Base-by-base conservation (phyloP, 2,113 vertebrate genomes). In the Vombatus ursinus region DNA sequence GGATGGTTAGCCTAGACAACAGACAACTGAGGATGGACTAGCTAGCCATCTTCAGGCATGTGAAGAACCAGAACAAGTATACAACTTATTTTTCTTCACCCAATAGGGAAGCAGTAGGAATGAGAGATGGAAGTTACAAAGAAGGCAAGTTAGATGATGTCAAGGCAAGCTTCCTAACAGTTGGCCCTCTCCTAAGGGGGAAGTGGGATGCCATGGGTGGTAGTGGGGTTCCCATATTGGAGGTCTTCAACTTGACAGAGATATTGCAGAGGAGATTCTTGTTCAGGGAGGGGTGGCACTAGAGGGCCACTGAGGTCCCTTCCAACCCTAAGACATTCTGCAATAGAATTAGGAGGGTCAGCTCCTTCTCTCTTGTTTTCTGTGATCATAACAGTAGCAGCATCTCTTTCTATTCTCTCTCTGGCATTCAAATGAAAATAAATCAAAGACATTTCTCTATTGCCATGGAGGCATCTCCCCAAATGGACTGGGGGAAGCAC, bases 401-500 rank as follows among this genome's bases (percentile, higher is more conserved):
- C 25, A 8, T 25, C 25, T 54, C n/a, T 23, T 90, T 90, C 89
- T 44, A 19, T 89, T 47, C 24, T 89, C 25, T 90, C 47, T 90
- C 44, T 44, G 89, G 47, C 19, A 47, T 90, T 90, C 57, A 61
- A 57, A 57, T 57, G 54, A 57, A 61, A 8, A 61, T 7, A 37
- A 14, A 16, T 77, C 12, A 77, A n/a, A 77, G 14, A 16, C 7
- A n/a, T 77, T 77, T 77, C 37, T 77, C 37, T 77, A 77, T 28
- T 68, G 26, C 26, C 26, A 28, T 57, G 54, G 54, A 57, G 8
- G 28, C 25, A 68, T 37, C 97, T 97, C 95, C 44, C 50, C 51
- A 94, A 16, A 94, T 96, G 96, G 96, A 95, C 97, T 94, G 94
- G 48, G 95, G 94, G 93, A 37, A 50, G 92, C 89, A 92, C 97